Evolutionary conservation across 2,888 invertebrate species (phyloP).

Genomic region (Euspilapteryx auroguttella): DNA sequence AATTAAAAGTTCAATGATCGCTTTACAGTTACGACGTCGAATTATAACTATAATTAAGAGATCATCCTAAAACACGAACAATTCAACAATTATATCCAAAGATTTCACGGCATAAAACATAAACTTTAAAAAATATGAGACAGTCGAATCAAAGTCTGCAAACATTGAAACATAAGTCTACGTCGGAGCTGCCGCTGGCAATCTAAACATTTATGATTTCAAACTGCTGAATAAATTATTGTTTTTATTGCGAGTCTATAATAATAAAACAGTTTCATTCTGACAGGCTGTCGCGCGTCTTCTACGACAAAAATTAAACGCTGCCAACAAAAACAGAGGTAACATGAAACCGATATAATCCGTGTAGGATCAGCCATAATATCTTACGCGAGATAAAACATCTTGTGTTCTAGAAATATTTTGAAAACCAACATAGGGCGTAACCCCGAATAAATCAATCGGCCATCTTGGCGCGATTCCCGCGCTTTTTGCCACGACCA

Average conservation of each 20-base stretch:
- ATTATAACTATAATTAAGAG: too few relatives aligned
- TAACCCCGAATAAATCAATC: constrained; percentile 35
- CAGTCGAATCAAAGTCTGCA: constrained; percentile 2
- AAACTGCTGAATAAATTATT: constrained; percentile 1
- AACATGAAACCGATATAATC: constrained; percentile 29
- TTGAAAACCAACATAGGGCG: constrained; percentile 32
- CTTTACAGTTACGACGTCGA: too few relatives aligned
- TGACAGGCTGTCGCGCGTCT: constrained; percentile 1
- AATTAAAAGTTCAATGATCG: too few relatives aligned
- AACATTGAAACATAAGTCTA: constrained; percentile 2
- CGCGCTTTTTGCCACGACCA: constrained; percentile 37
- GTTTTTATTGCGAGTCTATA: constrained; percentile 6
- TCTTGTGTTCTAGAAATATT: constrained; percentile 46
- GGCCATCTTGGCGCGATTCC: constrained; percentile 35
- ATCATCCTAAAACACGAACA: too few relatives aligned
- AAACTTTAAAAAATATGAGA: neutral
- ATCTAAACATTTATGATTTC: constrained; percentile 5
- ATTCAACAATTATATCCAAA: too few relatives aligned
- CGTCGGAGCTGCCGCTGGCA: constrained; percentile 1
- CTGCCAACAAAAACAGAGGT: constrained; percentile 44
- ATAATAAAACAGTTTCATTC: constrained; percentile 3
- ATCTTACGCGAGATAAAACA: constrained; percentile 48
- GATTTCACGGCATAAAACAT: too few relatives aligned
- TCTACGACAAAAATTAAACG: constrained; percentile 13
- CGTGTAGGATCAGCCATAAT: constrained; percentile 23